Evolutionary conservation across 2,888 invertebrate species (phyloP), one percentile per base, ranked within the genome.

Genomic region (Tachina grossa): DNA sequence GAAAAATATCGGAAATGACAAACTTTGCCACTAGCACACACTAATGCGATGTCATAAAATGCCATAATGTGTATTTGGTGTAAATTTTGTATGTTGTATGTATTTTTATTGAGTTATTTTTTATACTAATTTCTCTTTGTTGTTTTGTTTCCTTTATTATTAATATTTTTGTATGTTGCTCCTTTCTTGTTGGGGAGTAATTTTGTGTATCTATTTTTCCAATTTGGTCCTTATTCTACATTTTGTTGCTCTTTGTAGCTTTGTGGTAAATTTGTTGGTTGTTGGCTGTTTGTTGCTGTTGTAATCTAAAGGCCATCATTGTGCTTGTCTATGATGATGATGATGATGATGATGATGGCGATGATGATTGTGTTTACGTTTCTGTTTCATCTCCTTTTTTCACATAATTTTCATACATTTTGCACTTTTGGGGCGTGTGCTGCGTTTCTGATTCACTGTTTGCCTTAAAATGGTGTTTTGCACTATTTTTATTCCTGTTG

Each of bases 381-480:
- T 79, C 69, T 75, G 19, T 76, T 75, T 71, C 75, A 57, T 79
- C 49, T 82, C 14, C 74, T 39, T 65, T 75, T 66, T 78, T 19
- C 51, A 66, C 39, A 72, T 51, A 61, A 51, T 41, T 71, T 84
- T 78, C 78, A 74, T 61, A 68, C 10, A 41, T 69, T 61, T 79
- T 53, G 59, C 57, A 41, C 55, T 85, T 84, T 77, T 85, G 85
- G 82, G 82, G 85, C 85, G 85, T 85, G 78, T 85, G 78, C 78
- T 79, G 72, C 16, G 47, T 51, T 55, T 63, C 22, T 53, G 19
- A 43, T 80, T 49, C 57, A 63, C 55, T 53, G 57, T 75, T 61
- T 77, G 14, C 49, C 14, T 76, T 75, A 22, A 45, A n/a, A 10
- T 53, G 49, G 10, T 68, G 19, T 45, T 41, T n/a, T 22, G 22